Conservation (phyloP, 1,140 invertebrate species). For the Drosophila oshimai region DNA sequence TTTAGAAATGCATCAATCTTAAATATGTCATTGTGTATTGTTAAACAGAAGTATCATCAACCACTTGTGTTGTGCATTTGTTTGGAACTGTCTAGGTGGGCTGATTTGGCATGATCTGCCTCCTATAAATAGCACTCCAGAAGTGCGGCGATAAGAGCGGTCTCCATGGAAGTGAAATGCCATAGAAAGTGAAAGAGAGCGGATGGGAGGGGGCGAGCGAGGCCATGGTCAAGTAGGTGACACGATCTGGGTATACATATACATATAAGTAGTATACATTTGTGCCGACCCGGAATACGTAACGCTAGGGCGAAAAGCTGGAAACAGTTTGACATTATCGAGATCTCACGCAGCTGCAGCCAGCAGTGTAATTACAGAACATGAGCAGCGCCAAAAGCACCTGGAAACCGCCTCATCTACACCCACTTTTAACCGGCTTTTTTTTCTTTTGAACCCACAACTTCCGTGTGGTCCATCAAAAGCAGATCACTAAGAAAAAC, state of each 20-base stretch:
- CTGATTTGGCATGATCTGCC: neutral
- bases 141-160: neutral
- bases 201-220: neutral
- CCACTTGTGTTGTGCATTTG: neutral
- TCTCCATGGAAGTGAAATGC: neutral
- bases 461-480: no score
- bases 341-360: conserved; percentile 38
- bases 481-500: no score
- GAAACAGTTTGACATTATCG: conserved; percentile 19
- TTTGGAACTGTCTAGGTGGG: neutral
- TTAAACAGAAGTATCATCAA: neutral
- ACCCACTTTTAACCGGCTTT: neutral
- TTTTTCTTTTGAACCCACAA: no score
- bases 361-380: conserved; percentile 32
- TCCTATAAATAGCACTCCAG: neutral
- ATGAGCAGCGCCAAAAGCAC: neutral
- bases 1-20: no score
- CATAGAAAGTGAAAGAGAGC: neutral
- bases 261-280: neutral
- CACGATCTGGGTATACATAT: neutral
- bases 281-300: neutral
- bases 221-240: neutral
- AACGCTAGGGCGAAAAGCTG: neutral
- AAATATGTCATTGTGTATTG: no score
- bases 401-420: neutral